Evolutionary conservation across 2,113 vertebrate genomes (phyloP).

Genomic region (Zeus faber): DNA sequence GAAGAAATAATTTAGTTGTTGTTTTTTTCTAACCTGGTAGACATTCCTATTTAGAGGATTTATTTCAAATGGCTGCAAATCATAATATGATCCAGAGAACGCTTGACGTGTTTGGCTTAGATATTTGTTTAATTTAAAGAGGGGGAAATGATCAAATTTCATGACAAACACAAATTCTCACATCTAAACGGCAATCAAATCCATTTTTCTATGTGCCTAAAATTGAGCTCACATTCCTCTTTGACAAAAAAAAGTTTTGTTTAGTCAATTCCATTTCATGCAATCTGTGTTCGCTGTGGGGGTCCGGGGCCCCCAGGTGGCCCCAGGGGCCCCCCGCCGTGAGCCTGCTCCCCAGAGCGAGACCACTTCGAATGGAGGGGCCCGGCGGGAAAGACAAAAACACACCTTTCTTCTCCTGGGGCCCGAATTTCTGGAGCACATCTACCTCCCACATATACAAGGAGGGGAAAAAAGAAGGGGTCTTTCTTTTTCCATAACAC

Average conservation of each 20-base stretch:
- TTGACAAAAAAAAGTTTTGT: no score
- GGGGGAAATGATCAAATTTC: no score
- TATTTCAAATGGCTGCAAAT: neutral
- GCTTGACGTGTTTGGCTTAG: no score
- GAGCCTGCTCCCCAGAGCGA: conserved; percentile 72
- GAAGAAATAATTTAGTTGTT: no score
- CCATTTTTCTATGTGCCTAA: no score
- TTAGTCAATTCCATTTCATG: no score
- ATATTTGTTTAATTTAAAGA: no score
- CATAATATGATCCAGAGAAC: neutral
- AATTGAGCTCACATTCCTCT: no score
- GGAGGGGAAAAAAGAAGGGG: conserved; percentile 54
- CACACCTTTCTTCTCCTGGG: conserved; percentile 81
- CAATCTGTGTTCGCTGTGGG: no score
- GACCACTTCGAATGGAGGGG: conserved; percentile 72
- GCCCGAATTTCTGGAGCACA: conserved; percentile 75
- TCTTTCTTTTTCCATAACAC: conserved; percentile 74
- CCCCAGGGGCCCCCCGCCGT: conserved; percentile 78
- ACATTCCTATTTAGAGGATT: conserved; percentile 72
- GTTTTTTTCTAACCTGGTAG: conserved; percentile 71
- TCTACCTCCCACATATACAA: conserved; percentile 78
- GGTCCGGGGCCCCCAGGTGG: conserved; percentile 73
- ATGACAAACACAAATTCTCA: no score
- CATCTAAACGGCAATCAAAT: no score
- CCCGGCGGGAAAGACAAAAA: conserved; percentile 74